Conservation (phyloP, 2,797 vertebrate species). For the Ctenopoma kingsleyae region DNA sequence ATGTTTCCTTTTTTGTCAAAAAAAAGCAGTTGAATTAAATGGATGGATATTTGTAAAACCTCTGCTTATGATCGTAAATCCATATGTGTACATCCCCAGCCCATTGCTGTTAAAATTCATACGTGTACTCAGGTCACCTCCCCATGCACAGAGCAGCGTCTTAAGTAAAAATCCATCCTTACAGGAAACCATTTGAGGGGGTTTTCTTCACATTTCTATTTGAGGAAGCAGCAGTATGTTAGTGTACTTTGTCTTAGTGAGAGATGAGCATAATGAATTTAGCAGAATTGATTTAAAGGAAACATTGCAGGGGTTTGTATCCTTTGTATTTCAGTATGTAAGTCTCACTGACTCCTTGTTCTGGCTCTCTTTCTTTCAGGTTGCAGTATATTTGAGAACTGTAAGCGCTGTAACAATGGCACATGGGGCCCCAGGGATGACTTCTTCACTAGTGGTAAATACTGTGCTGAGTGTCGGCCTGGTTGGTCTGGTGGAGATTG, state of each 20-base stretch:
- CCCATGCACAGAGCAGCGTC: slow-evolving; percentile 10
- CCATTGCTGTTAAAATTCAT: slow-evolving; percentile 36
- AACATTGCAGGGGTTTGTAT: slow-evolving; percentile 17
- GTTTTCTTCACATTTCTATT: slow-evolving; percentile 59
- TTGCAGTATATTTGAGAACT: slow-evolving; percentile 98
- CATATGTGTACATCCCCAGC: slow-evolving; percentile 1
- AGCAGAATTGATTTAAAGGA: slow-evolving; percentile 59
- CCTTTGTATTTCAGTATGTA: background rate
- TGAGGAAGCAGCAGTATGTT: slow-evolving; percentile 51
- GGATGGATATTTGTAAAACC: slow-evolving; percentile 45
- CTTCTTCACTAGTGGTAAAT: slow-evolving; percentile 94
- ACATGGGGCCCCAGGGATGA: slow-evolving; percentile 94
- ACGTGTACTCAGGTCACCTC: slow-evolving; percentile 15
- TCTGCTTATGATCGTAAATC: slow-evolving; percentile 19
- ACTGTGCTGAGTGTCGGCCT: slow-evolving; percentile 93
- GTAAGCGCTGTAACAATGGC: slow-evolving; percentile 95
- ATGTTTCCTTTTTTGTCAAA: too few relatives aligned
- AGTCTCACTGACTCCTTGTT: slow-evolving; percentile 1
- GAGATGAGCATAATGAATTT: slow-evolving; percentile 65
- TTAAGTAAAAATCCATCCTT: slow-evolving; percentile 66
- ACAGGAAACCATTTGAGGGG: slow-evolving; percentile 35
- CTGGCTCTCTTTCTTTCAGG: slow-evolving; percentile 78
- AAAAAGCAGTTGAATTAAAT: slow-evolving; percentile 61
- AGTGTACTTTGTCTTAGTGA: slow-evolving; percentile 38
- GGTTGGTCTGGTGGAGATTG: slow-evolving; percentile 98